A percentile compares a stretch with the other conserved stretches of the same genome.
phyloP scores from a whole-genome alignment of 2,888 invertebrate species.

The Scelioninae gen. 2 region DNA sequence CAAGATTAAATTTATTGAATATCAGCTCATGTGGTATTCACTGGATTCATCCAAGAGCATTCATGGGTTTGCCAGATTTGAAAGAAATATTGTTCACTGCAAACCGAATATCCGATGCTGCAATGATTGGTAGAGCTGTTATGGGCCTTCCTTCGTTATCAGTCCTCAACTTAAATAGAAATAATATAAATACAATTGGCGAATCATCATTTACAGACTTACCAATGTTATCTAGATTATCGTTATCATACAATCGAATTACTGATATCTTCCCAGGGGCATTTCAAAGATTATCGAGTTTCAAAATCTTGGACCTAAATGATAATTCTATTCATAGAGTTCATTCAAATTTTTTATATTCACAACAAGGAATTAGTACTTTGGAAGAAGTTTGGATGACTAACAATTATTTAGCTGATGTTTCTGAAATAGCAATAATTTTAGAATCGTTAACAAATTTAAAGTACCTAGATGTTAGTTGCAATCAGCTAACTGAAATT shows the following conservation, averaged over 20 bases:
- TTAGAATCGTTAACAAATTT: constrained; percentile 86
- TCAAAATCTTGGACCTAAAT: constrained; percentile 85
- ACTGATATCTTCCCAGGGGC: constrained; percentile 87
- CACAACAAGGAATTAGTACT: constrained; percentile 84
- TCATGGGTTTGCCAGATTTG: constrained; percentile 83
- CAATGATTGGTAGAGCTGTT: constrained; percentile 87
- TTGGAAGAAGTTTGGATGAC: constrained; percentile 87
- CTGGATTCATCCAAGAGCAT: constrained; percentile 86
- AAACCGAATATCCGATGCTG: constrained; percentile 86
- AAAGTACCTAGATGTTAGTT: constrained; percentile 86
- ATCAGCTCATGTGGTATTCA: constrained; percentile 86
- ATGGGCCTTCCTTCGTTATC: constrained; percentile 86
- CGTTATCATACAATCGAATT: constrained; percentile 84
- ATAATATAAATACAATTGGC: constrained; percentile 82
- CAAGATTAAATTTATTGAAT: constrained; percentile 83
- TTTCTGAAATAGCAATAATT: constrained; percentile 84
- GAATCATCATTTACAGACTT: constrained; percentile 89
- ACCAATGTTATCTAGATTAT: constrained; percentile 81
- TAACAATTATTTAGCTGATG: constrained; percentile 85
- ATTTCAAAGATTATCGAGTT: constrained; percentile 85
- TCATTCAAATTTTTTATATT: constrained; percentile 86
- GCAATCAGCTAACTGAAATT: constrained; percentile 85
- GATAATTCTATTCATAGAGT: constrained; percentile 85
- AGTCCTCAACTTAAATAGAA: constrained; percentile 83
- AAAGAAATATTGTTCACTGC: constrained; percentile 82